Evolutionary conservation across 2,113 vertebrate genomes (phyloP).

Genomic region (Desmodus rotundus): DNA sequence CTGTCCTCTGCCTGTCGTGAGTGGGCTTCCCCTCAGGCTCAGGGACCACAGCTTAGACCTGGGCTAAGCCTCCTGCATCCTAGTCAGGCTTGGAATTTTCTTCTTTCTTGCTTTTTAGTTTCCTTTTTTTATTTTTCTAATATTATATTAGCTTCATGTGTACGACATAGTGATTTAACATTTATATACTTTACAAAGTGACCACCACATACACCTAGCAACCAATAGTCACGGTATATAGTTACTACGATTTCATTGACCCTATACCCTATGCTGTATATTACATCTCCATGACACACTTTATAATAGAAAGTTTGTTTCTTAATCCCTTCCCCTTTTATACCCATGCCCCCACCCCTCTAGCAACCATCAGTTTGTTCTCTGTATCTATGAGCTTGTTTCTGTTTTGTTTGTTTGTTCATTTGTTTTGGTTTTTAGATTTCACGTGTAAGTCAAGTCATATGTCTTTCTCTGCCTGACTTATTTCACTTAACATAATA

Average conservation of each 20-base stretch:
- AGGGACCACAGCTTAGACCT: background rate
- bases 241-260: background rate
- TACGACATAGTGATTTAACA: background rate
- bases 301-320: background rate
- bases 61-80: background rate
- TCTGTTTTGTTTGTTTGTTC: too few species aligned
- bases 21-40: background rate
- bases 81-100: background rate
- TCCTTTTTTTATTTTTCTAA: background rate
- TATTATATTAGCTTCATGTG: background rate
- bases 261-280: background rate
- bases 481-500: too few species aligned
- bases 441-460: too few species aligned
- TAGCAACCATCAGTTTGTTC: background rate
- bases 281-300: background rate
- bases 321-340: background rate
- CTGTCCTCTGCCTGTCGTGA: background rate
- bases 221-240: background rate
- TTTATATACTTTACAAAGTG: background rate
- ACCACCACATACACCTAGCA: background rate
- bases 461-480: too few species aligned
- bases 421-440: too few species aligned
- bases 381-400: too few species aligned
- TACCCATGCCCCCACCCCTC: background rate
- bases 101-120: background rate